Base-by-base conservation (phyloP, 2,797 vertebrate genomes). In the Peromyscus nudipes region DNA sequence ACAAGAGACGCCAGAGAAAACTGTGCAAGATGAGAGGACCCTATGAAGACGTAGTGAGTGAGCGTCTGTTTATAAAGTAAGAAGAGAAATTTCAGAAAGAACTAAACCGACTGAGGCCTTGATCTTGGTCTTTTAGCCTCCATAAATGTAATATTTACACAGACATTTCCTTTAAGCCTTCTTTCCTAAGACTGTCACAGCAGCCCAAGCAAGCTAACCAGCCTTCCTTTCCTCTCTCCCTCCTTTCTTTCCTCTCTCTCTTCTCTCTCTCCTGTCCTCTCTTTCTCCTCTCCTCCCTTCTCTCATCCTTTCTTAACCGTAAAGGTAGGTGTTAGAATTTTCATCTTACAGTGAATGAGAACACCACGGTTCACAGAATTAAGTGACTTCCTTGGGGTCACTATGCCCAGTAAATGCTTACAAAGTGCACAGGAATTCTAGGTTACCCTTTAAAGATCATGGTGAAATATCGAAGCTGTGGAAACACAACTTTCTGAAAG, bases 331-430 rank as follows among this genome's bases (percentile, higher is more conserved):
- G 34, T 79, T 89, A 92, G 57, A 60, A 49, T 64, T 49, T 3
- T 88, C 16, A 55, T 40, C 23, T 60, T 75, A 31, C 13, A 57
- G 89, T 34, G 79, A 43, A 69, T 34, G 81, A 93, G n/a, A 60
- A 60, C 16, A 37, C 34, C 37, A 65, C 57, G 2, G 64, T 2
- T 71, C 43, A 95, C 81, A 89, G n/a, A 75, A n/a, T 81, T 65
- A 83, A 92, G 29, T 31, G n/a, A 81, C 46, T 91, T 86, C 17
- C 37, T 89, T 80, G 79, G 76, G 76, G 73, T 80, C 49, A 95
- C 9, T 14, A 52, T 77, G n/a, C 43, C 31, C 76, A 37, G 60
- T 12, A 71, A 94, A 80, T 85, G 60, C 84, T 92, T 90, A 95
- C 1, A 37, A 62, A 92, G 37, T 17, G 1, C 27, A 62, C 14